These are phyloP conservation scores for Catostylus mosaicus DNA, from an alignment of 30 jellyfish, hydroid and myxozoan genomes.

Conservation along the genomic window DNA sequence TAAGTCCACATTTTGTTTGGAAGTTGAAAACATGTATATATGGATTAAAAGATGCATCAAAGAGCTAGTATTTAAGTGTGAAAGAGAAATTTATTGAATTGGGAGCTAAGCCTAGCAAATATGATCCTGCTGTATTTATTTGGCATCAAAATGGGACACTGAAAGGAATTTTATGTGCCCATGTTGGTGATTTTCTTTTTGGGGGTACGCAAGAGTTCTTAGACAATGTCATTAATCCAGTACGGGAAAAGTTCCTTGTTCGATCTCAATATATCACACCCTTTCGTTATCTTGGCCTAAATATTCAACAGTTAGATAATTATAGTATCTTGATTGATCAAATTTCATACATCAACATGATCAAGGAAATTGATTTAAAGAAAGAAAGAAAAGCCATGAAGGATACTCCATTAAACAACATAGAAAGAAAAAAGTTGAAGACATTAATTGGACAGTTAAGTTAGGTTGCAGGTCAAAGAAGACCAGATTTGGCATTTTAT, in stretches of 20 bases:
- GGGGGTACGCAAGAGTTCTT: not conserved
- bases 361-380: not conserved
- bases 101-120: not conserved
- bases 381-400: not conserved
- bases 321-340: not conserved
- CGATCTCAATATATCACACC: not conserved
- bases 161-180: not conserved
- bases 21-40: not conserved
- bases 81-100: not conserved
- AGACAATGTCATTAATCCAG: not conserved
- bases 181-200: not conserved
- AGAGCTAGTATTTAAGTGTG: not conserved
- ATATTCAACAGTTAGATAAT: not conserved
- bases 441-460: constrained; percentile 35
- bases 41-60: not conserved
- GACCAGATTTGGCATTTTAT: constrained; percentile 57
- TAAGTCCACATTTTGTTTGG: not conserved
- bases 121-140: not conserved
- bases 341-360: not conserved
- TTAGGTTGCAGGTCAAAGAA: constrained; percentile 36
- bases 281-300: not conserved
- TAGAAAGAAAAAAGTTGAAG: not conserved
- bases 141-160: not conserved
- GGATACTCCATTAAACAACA: not conserved
- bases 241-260: not conserved